These are phyloP conservation scores for Drosophila pallidifrons DNA, from an alignment of 1,140 invertebrate genomes.

Conservation along the genomic window DNA sequence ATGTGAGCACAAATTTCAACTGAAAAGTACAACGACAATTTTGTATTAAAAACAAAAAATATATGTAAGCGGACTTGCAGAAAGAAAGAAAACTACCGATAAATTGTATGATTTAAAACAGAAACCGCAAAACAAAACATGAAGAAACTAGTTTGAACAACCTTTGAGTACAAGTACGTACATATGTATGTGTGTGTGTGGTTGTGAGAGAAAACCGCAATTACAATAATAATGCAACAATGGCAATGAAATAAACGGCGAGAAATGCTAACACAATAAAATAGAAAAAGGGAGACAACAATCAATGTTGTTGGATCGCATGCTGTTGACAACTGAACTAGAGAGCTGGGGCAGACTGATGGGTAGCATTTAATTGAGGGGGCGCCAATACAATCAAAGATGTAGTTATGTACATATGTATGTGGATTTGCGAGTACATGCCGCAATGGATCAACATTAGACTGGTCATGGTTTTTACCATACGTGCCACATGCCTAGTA, in stretches of 20 bases:
- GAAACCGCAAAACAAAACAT: slow-evolving; percentile 53
- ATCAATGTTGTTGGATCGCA: slow-evolving; percentile 21
- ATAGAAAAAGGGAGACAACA: slow-evolving; percentile 21
- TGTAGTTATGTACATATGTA: not conserved
- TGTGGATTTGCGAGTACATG: not conserved
- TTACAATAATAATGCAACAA: slow-evolving; percentile 61
- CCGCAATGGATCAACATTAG: slow-evolving; percentile 21
- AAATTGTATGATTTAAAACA: slow-evolving; percentile 46
- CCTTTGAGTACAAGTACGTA: slow-evolving; percentile 37
- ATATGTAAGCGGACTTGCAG: not conserved
- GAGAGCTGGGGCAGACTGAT: slow-evolving; percentile 3
- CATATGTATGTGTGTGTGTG: not conserved
- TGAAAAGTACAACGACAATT: slow-evolving; percentile 10
- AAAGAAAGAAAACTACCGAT: slow-evolving; percentile 18
- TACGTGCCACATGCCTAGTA: slow-evolving; percentile 10
- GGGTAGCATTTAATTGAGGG: slow-evolving; percentile 32
- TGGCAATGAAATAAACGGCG: slow-evolving; percentile 51
- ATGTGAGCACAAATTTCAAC: slow-evolving; percentile 23
- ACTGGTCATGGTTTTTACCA: slow-evolving; percentile 45
- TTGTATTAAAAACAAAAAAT: not conserved
- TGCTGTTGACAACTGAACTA: slow-evolving; percentile 29
- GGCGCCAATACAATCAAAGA: slow-evolving; percentile 40
- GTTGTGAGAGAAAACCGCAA: slow-evolving; percentile 37
- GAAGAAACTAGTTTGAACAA: slow-evolving; percentile 75
- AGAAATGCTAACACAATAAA: slow-evolving; percentile 57